Evolutionary conservation across 1,140 invertebrate genomes (phyloP), one percentile per base, ranked within the genome.

Genomic region (Cecropterus lyciades): DNA sequence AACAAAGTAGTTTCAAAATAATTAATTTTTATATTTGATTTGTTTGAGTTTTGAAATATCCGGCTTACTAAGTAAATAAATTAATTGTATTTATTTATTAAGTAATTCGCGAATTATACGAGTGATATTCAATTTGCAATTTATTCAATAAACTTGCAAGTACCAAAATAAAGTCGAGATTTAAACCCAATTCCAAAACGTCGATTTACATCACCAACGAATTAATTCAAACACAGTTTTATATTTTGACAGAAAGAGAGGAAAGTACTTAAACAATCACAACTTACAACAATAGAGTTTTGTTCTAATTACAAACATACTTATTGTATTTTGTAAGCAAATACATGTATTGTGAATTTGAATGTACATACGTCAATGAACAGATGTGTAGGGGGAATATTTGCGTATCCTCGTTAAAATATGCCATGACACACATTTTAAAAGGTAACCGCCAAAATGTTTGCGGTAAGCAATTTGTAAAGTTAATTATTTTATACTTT

Each of bases 381-480:
- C 60, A 67, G 66, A 65, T 63, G 56, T 65, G 33, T 27, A 57
- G 65, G 68, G 68, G 62, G 65, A 64, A 37, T 68, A 62, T 65
- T 56, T 56, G 57, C 51, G 67, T 70, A 73, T 67, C 65, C 72
- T 70, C 65, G 53, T 67, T 69, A 43, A 73, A 65, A 53, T 65
- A 70, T 56, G 40, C 72, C 72, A 63, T 74, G 72, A 74, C 72
- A 74, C 51, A 73, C 69, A 68, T 70, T 57, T 65, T 11, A 55
- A 72, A 67, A 63, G 51, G 45, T 56, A 17, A 63, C 43, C 24
- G 67, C 55, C 56, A 63, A 63, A 56, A 27, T 45, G 56, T 27
- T 45, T 11, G 48, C 45, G 30, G n/a, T n/a, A n/a, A 33, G 24
- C 55, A 17, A 45, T 52, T 67, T 52, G 27, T 46, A 27, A 40